phyloP scores from a whole-genome alignment of 1,140 invertebrate genomes.

The Magallana angulata region DNA sequence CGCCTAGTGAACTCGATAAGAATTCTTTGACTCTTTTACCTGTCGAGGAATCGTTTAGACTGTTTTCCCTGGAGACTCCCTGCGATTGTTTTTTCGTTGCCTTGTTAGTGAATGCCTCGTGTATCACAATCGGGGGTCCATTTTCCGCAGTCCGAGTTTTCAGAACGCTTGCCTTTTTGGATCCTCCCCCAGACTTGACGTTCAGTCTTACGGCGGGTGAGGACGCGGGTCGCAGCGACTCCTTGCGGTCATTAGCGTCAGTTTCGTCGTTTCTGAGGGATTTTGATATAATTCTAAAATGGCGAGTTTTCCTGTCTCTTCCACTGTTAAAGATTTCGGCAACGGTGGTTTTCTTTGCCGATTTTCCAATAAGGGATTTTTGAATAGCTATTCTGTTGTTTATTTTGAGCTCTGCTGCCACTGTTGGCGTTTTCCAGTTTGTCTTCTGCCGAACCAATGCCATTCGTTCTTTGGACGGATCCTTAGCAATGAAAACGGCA shows the following conservation, averaged over 20 bases:
- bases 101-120: not conserved
- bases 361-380: constrained; percentile 54
- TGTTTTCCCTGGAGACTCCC: not conserved
- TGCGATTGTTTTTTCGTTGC: not conserved
- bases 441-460: constrained; percentile 54
- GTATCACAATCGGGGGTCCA: not conserved
- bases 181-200: not conserved
- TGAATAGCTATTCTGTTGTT: constrained; percentile 57
- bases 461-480: constrained; percentile 56
- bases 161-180: not conserved
- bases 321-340: constrained; percentile 55
- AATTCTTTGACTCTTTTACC: not conserved
- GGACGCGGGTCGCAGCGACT: not conserved
- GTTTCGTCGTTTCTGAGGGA: constrained; percentile 19
- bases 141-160: not conserved
- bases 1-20: not conserved
- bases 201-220: constrained; percentile 13
- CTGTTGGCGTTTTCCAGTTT: constrained; percentile 33
- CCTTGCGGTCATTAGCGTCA: not conserved
- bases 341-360: constrained; percentile 53
- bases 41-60: not conserved
- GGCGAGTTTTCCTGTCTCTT: constrained; percentile 55
- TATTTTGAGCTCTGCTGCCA: constrained; percentile 55
- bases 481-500: constrained; percentile 56
- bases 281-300: constrained; percentile 52